Base-by-base conservation (phyloP, 2,888 invertebrate species). In the Thumatha senex region DNA sequence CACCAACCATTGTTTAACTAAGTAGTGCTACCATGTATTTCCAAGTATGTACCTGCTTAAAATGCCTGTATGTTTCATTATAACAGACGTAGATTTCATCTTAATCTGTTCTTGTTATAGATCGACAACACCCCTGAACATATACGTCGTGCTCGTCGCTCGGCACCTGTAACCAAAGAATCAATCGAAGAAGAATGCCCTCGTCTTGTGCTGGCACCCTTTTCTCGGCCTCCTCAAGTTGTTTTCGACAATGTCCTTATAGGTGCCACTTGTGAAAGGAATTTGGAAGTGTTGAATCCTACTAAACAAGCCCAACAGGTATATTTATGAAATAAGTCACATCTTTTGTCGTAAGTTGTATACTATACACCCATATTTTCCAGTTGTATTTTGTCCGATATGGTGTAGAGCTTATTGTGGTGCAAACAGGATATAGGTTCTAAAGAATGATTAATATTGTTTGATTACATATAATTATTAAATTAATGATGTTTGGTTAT, bases 191-290 rank as follows among this genome's bases (percentile, higher is more conserved):
- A 93, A 61, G 92, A 92, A 75, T 77, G 83, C 15, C 89, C 92
- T 30, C 79, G 89, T 40, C 89, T 95, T 11, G 78, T 92, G 40
- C 85, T 95, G 66, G 94, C 94, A 10, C 95, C 95, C 1, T 95
- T 95, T 81, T 92, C 93, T n/a, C 84, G 92, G 48, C 93, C 93
- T 63, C 93, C 95, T 2, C 94, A 93, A 84, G 92, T 95, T 13
- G 88, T 93, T n/a, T 95, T 95, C 70, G 94, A 95, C 58, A 92
- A 94, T 87, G 93, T 95, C 49, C 82, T 90, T 7, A 84, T 95
- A 49, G 93, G 94, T 12, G 86, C 92, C 39, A 82, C 89, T 10
- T 92, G 92, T 48, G 89, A 86, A 48, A 91, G 92, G 59, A 80
- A 84, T 44, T 78, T 95, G 51, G 89, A 93, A 63, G 82, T 95